phyloP scores from a whole-genome alignment of 37 sponge, comb jelly and placozoan species.

The Dysidea cf. avara region DNA sequence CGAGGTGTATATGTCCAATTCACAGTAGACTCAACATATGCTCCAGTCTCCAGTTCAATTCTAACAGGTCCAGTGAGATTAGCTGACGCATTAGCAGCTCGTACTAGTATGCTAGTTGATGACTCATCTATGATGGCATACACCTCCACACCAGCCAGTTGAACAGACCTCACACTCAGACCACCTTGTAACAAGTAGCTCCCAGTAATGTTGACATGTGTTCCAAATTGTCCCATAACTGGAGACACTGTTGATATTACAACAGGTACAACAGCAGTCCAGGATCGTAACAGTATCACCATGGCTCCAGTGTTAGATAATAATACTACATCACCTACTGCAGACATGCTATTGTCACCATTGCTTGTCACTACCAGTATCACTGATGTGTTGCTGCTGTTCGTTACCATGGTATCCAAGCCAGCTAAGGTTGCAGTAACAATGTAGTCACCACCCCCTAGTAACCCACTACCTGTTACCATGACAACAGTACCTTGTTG shows the following conservation, averaged over 20 bases:
- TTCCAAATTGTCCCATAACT: conserved; percentile 50
- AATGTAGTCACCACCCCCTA: conserved; percentile 54
- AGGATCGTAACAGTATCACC: conserved; percentile 11
- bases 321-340: conserved; percentile 3
- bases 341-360: too few species aligned
- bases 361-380: not conserved
- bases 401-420: not conserved
- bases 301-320: conserved; percentile 55
- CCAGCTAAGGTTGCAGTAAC: conserved; percentile 10
- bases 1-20: conserved; percentile 7
- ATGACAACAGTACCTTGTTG: conserved; percentile 61
- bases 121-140: not conserved
- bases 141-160: conserved; percentile 25
- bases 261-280: conserved; percentile 40
- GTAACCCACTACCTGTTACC: conserved; percentile 48
- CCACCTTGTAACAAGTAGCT: conserved; percentile 48
- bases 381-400: conserved; percentile 2
- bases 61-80: not conserved
- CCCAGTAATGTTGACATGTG: conserved; percentile 60
- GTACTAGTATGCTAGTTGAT: conserved; percentile 19
- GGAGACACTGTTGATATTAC: conserved; percentile 37
- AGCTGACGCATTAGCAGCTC: not conserved
- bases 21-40: conserved; percentile 1
- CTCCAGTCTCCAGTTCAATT: conserved; percentile 42
- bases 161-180: conserved; percentile 12